These are phyloP conservation scores for Danio aesculapii DNA, from an alignment of 2,797 vertebrate genomes.

Conservation along the genomic window DNA sequence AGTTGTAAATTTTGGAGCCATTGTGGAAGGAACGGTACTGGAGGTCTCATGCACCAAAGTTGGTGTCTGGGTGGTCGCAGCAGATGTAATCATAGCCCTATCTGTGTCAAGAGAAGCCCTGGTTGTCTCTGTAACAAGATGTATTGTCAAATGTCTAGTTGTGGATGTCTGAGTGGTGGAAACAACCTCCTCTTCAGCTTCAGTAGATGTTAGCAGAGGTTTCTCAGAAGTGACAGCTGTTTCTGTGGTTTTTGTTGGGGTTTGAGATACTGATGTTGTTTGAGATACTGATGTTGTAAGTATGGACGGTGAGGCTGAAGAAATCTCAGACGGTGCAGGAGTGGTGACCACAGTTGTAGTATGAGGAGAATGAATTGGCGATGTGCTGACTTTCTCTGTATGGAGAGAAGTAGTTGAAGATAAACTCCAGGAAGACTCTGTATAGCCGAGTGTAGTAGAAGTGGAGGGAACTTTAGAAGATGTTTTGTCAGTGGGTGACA, in stretches of 20 bases:
- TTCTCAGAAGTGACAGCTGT: conserved; percentile 54
- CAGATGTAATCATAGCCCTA: conserved; percentile 64
- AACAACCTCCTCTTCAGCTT: conserved; percentile 29
- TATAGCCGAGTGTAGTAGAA: conserved; percentile 52
- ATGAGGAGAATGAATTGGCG: conserved; percentile 58
- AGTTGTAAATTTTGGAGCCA: conserved; percentile 65
- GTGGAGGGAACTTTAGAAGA: conserved; percentile 16
- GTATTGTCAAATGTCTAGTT: conserved; percentile 55
- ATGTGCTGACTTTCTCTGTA: conserved; percentile 64
- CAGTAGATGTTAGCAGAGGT: conserved; percentile 51
- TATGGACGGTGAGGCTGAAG: conserved; percentile 55
- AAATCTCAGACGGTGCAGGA: conserved; percentile 41
- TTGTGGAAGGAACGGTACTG: conserved; percentile 49
- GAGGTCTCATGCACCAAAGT: conserved; percentile 56
- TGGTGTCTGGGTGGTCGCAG: conserved; percentile 50
- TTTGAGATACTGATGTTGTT: conserved; percentile 51
- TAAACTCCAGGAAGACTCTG: conserved; percentile 60
- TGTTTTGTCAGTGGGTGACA: conserved; percentile 61
- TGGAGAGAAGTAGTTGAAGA: conserved; percentile 63
- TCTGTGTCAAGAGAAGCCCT: conserved; percentile 56
- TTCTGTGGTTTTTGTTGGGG: conserved; percentile 51
- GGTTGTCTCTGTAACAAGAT: conserved; percentile 58
- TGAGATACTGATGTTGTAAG: background rate
- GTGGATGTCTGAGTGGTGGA: conserved; percentile 58
- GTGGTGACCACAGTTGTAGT: conserved; percentile 53